These are phyloP conservation scores for Amblyteles armatorius DNA, from an alignment of 2,888 invertebrate species.

Conservation along the genomic window DNA sequence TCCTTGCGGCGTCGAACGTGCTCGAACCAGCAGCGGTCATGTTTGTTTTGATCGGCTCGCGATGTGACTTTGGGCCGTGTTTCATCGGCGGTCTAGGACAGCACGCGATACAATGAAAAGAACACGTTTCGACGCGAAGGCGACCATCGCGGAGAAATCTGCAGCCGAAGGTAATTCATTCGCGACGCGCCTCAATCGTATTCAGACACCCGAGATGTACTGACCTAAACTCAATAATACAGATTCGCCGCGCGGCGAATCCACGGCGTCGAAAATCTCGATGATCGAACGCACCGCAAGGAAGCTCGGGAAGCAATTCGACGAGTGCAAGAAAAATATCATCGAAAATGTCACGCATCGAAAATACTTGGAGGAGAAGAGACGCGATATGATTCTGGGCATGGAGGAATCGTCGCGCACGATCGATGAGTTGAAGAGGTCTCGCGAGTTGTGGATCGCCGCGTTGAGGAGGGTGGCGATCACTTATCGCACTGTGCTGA, in stretches of 20 bases:
- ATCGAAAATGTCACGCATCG: neutral
- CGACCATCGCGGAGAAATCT: too few relatives aligned
- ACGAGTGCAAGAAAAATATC: neutral
- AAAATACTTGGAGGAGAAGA: neutral
- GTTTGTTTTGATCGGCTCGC: conserved; percentile 13
- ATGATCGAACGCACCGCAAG: neutral
- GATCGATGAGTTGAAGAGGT: neutral
- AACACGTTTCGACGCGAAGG: too few relatives aligned
- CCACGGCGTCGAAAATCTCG: neutral
- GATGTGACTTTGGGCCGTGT: too few relatives aligned
- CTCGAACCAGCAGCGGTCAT: conserved; percentile 1
- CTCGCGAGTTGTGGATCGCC: too few relatives aligned
- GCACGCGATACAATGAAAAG: too few relatives aligned
- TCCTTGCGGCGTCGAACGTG: neutral
- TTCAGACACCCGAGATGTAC: neutral
- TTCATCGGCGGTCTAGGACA: too few relatives aligned
- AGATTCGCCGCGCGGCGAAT: neutral
- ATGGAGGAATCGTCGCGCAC: neutral
- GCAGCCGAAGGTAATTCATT: too few relatives aligned
- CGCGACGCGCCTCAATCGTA: too few relatives aligned
- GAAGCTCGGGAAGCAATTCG: neutral
- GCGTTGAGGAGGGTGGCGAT: too few relatives aligned
- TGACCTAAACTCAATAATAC: too few relatives aligned
- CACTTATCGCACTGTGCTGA: too few relatives aligned
- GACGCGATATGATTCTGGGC: neutral